Conservation (phyloP, 2,797 vertebrate species). For the Channa striata region DNA sequence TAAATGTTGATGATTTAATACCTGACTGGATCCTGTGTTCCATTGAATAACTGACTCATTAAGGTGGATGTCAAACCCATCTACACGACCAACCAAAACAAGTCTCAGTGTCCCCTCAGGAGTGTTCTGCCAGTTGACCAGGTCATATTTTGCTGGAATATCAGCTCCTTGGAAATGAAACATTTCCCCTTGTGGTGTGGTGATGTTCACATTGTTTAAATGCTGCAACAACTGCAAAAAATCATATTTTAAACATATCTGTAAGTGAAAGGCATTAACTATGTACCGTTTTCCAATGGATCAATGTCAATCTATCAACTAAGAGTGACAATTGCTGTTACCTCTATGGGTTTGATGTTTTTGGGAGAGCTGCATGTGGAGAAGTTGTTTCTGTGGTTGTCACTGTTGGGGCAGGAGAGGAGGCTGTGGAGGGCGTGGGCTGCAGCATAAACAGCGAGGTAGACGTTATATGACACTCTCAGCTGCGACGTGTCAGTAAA, state of each 20-base stretch:
- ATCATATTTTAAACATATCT: too few species aligned
- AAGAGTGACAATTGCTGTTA: conserved; percentile 20
- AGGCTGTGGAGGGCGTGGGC: conserved; percentile 79
- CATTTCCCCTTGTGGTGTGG: conserved; percentile 73
- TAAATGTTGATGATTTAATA: neutral
- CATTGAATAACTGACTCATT: conserved; percentile 77
- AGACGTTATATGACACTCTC: conserved; percentile 74
- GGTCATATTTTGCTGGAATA: conserved; percentile 77
- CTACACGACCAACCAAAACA: conserved; percentile 70
- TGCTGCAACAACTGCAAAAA: conserved; percentile 71
- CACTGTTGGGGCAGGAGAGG: conserved; percentile 59
- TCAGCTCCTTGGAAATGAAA: conserved; percentile 72
- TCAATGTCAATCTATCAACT: too few species aligned
- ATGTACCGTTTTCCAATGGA: too few species aligned
- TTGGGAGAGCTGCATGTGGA: conserved; percentile 51
- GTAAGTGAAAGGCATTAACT: too few species aligned
- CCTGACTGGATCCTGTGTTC: conserved; percentile 67
- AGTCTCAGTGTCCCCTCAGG: conserved; percentile 59
- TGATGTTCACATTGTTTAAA: conserved; percentile 69
- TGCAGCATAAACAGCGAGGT: conserved; percentile 81
- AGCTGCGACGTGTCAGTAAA: conserved; percentile 76
- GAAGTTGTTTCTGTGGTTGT: conserved; percentile 19
- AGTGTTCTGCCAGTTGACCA: conserved; percentile 81
- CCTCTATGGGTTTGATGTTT: conserved; percentile 64
- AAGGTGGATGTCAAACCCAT: conserved; percentile 73